Base-by-base conservation (phyloP, 2,888 invertebrate species). In the Bruchidius siliquastri region DNA sequence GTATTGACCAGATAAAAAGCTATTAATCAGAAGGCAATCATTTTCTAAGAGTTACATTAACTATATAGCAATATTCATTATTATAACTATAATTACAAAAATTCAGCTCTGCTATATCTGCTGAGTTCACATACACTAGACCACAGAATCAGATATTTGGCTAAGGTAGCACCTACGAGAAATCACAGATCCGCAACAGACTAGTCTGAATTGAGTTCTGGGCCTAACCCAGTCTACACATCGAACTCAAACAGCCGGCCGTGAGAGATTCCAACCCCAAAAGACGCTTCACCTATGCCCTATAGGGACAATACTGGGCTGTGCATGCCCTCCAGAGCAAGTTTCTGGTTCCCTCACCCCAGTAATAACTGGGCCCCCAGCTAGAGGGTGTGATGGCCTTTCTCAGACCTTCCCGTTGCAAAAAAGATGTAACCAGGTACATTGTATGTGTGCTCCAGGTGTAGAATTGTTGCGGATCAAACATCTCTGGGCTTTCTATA, bases 141-240 rank as follows among this genome's bases (percentile, higher is more conserved):
- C 49, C 18, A 49, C 8, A 49, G 18, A 8, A 49, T 49, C 49
- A 49, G 49, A 49, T 13, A 49, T 49, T 49, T 49, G 49, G 49
- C 49, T 49, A 1, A 49, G 18, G 18, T 49, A 49, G 49, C 49
- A 49, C 49, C 49, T 71, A 67, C 73, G 74, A 73, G 72, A 75
- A 74, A 68, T 22, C n/a, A 71, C 21, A 86, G 87, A 89, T 89
- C 91, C 91, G 90, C 88, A 87, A 89, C 90, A 93, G 92, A 93
- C 88, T 93, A 93, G 93, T 93, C 93, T 93, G 93, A 93, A 93
- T 93, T 92, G 93, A 93, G 93, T 93, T 93, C 87, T 91, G 88
- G 88, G 77, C 78, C 69, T 74, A 73, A 84, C 72, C 82, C 89
- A 91, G 90, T 92, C 92, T 89, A 91, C 92, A 92, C 88, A 93